Conservation (phyloP, 2,888 invertebrate species). For the Chorisops tibialis region DNA sequence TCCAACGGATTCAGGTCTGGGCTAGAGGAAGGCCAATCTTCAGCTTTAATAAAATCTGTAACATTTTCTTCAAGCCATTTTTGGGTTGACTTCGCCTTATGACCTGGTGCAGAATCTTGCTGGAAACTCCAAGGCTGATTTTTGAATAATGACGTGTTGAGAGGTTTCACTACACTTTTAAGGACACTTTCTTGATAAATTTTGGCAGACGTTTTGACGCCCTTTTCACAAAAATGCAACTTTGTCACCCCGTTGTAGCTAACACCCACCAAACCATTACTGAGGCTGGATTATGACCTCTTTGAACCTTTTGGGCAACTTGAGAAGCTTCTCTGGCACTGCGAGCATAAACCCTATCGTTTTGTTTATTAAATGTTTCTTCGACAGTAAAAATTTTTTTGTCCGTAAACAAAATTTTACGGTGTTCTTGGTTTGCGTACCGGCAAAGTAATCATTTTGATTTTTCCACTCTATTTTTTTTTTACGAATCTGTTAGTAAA, state of each 20-base stretch:
- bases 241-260: too few species aligned
- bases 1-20: neutral
- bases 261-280: too few species aligned
- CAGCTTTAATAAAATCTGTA: neutral
- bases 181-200: too few species aligned
- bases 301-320: neutral
- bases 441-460: neutral
- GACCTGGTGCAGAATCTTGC: neutral
- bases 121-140: neutral
- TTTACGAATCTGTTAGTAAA: too few species aligned
- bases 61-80: neutral
- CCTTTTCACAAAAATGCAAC: neutral
- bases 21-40: neutral
- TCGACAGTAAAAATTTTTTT: slow-evolving; percentile 36
- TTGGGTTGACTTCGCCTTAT: too few species aligned
- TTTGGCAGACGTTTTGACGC: neutral
- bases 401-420: slow-evolving; percentile 33
- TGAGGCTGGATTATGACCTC: neutral
- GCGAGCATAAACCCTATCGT: slow-evolving; percentile 34
- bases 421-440: neutral
- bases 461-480: too few species aligned
- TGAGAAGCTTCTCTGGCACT: neutral
- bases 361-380: slow-evolving; percentile 33
- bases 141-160: neutral
- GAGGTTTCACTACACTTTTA: neutral